Percentiles rank a stretch among this genome's conserved stretches.
Evolutionary conservation across 2,113 vertebrate genomes (phyloP).

Genomic region (Gulo gulo): DNA sequence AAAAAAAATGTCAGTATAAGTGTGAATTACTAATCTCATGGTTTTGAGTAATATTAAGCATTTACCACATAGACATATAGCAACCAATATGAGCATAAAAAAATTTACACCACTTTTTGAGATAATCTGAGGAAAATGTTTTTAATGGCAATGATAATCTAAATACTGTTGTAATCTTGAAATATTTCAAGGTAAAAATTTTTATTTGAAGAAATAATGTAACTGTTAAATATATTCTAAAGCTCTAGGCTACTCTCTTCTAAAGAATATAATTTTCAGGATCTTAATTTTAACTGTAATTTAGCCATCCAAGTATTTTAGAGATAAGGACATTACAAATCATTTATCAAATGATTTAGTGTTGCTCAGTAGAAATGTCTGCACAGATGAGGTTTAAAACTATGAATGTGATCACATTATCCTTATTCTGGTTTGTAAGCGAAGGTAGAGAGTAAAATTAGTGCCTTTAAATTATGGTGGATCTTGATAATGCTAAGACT

Average conservation of each 20-base stretch:
- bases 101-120: not conserved
- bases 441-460: not conserved
- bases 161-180: slow-evolving; percentile 32
- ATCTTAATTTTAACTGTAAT: not conserved
- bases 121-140: not conserved
- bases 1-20: not conserved
- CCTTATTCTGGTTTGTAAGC: not conserved
- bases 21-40: not conserved
- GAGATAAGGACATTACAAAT: not conserved
- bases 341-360: not conserved
- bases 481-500: not conserved
- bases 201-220: not conserved
- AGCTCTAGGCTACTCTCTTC: not conserved
- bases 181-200: slow-evolving; percentile 15
- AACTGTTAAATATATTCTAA: slow-evolving; percentile 23
- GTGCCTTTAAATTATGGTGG: not conserved
- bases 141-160: not conserved
- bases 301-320: not conserved
- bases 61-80: not conserved
- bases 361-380: not conserved
- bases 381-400: not conserved
- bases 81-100: not conserved
- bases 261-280: not conserved
- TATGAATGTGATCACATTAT: not conserved
- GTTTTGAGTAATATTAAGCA: not conserved